A percentile compares a stretch with the other conserved stretches of the same genome.
Conservation (phyloP, 2,888 invertebrate genomes). For the Drosophila testacea region DNA sequence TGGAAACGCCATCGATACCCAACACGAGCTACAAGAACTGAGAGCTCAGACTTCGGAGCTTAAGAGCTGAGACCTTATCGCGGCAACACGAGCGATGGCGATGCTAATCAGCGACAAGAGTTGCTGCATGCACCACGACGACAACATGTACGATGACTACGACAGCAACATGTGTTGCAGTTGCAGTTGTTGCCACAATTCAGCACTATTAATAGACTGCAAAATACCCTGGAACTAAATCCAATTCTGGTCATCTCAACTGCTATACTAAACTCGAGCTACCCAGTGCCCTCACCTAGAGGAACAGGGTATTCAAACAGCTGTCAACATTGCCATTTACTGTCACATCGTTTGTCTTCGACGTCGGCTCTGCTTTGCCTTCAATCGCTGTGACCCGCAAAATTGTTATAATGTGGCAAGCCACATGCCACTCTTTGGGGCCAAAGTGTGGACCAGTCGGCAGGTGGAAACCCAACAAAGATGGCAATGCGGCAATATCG, state of each 20-base stretch:
- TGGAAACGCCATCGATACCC: slow-evolving; percentile 53
- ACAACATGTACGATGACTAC: slow-evolving; percentile 52
- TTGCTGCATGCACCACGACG: slow-evolving; percentile 56
- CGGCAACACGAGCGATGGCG: slow-evolving; percentile 65
- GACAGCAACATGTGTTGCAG: slow-evolving; percentile 63
- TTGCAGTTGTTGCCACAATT: slow-evolving; percentile 27
- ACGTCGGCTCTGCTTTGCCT: slow-evolving; percentile 27
- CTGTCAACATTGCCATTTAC: slow-evolving; percentile 46
- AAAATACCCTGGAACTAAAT: neutral
- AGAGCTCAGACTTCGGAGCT: slow-evolving; percentile 6
- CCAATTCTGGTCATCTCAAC: neutral
- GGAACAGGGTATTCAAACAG: slow-evolving; percentile 40
- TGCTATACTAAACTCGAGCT: neutral
- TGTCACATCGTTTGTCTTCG: slow-evolving; percentile 42
- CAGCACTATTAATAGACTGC: neutral
- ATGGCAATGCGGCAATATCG: slow-evolving; percentile 19
- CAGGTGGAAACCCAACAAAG: slow-evolving; percentile 53
- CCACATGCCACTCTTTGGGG: slow-evolving; percentile 21
- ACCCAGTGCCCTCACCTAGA: neutral
- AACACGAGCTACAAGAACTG: slow-evolving; percentile 16
- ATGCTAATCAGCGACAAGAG: slow-evolving; percentile 70
- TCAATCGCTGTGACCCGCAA: slow-evolving; percentile 53
- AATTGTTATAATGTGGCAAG: slow-evolving; percentile 38
- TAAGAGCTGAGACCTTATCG: slow-evolving; percentile 56
- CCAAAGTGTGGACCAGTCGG: slow-evolving; percentile 15